These are phyloP conservation scores for Ostrea edulis DNA, from an alignment of 1,140 invertebrate genomes.

Conservation along the genomic window DNA sequence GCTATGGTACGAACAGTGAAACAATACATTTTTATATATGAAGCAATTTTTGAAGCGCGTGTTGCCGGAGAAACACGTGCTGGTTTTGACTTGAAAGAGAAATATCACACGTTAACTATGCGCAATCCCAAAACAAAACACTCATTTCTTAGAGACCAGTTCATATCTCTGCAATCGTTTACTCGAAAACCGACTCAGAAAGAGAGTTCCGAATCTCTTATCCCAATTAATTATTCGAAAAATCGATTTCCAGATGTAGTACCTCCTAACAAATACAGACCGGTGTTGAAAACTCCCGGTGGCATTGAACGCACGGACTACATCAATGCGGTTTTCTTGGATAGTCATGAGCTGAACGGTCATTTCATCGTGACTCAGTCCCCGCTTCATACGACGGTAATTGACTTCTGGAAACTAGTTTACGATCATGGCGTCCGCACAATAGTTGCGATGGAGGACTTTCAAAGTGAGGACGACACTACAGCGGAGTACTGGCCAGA, in stretches of 20 bases:
- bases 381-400: conserved; percentile 74
- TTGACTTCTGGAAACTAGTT: conserved; percentile 78
- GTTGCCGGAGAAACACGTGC: conserved; percentile 68
- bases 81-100: conserved; percentile 67
- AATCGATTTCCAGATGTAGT: conserved; percentile 74
- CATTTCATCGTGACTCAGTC: conserved; percentile 78
- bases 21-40: conserved; percentile 78
- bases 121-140: conserved; percentile 70
- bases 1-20: conserved; percentile 76
- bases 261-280: conserved; percentile 68
- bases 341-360: conserved; percentile 70
- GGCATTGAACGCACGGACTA: conserved; percentile 79
- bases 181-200: conserved; percentile 63
- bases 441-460: conserved; percentile 76
- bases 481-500: conserved; percentile 75
- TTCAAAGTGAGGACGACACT: conserved; percentile 71
- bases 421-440: conserved; percentile 74
- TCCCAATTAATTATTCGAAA: conserved; percentile 68
- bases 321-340: conserved; percentile 74
- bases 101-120: conserved; percentile 68
- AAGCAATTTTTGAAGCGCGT: conserved; percentile 75
- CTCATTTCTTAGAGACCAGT: conserved; percentile 75
- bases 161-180: conserved; percentile 68
- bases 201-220: conserved; percentile 63
- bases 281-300: conserved; percentile 66